Base-by-base conservation (phyloP, 2,797 vertebrate species). In the Macroramphosus scolopax region DNA sequence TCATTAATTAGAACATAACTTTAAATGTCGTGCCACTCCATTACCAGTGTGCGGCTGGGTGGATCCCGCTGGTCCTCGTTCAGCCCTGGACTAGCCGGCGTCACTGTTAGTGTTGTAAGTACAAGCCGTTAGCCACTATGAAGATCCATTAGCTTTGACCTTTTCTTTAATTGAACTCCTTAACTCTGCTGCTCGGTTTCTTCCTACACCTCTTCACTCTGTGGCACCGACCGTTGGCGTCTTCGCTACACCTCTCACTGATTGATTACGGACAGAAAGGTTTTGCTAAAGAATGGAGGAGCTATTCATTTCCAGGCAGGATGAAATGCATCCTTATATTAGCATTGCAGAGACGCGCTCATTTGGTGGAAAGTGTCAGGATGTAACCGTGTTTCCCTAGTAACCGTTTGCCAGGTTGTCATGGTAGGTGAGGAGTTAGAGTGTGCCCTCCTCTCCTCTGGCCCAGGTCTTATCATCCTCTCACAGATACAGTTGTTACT, bases 111-210 rank as follows among this genome's bases (percentile, higher is more conserved):
- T 28, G 41, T 40, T 74, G 53, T 64, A 61, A 79, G 61, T 61
- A 68, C 51, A 51, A 33, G 61, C 69, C 43, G 69, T 73, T 76
- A 74, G 55, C 74, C 30, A 26, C 62, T 43, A 56, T 63, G 63
- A 79, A 66, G 79, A 79, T 75, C 82, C 78, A 79, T 87, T 87
- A 81, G 64, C 61, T 67, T 44, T 89, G 84, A 87, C 87, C 86
- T 90, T 87, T 86, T 36, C 33, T 80, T 82, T 74, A 82, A 84
- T 75, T 78, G 70, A 82, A 77, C 51, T 65, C 49, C 43, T 60
- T 60, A 53, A 33, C 63, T 26, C 47, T 1, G 17, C 49, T 18
- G 38, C 47, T 36, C 6, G 43, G 7, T 59, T 44, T 46, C 58
- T 32, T 34, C 14, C 25, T 24, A 54, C 28, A 26, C 63, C 56